Base-by-base conservation (phyloP, 2,888 invertebrate genomes). In the Choreutis nemorana region DNA sequence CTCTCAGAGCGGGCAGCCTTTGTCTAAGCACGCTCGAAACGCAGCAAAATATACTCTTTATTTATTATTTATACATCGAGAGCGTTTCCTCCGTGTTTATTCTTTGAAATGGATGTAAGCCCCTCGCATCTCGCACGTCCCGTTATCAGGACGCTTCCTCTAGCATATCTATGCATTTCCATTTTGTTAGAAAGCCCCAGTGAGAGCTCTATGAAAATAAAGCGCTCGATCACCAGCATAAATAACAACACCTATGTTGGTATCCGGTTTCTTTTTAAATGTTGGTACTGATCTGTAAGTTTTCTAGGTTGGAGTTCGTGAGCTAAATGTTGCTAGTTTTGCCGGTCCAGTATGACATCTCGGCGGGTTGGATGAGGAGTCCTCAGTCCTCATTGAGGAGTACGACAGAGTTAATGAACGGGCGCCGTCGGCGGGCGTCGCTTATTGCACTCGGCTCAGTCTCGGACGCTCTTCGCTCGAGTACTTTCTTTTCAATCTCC, bases 31-130 rank as follows among this genome's bases (percentile, higher is more conserved):
- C 60, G 58, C 61, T 57, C 55, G 50, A 48, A 50, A 59, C 63
- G 58, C 65, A 60, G 61, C 57, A 54, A 70, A 68, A 68, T 70
- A 70, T 63, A 65, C 65, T 55, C 65, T 60, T 60, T 65, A 67
- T 72, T 70, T 67, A 72, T 72, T 72, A 73, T 75, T 71, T 72
- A 73, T 71, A 68, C 72, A 67, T 68, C 63, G 65, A 65, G 65
- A 68, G 62, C 60, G 55, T 57, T 63, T 65, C 59, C 62, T 57
- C 51, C 52, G 50, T 73, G 71, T 72, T 71, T 71, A 64, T 67
- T 67, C 66, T 71, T 62, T 62, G 71, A 66, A 68, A 72, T 73
- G 68, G 70, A 68, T 66, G 67, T 70, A 60, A 55, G 58, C 55
- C 49, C 57, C 56, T 50, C 52, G 48, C 47, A 50, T 50, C 51